These are phyloP conservation scores for Spondyliosoma cantharus DNA, from an alignment of 2,797 vertebrate genomes.

Conservation along the genomic window DNA sequence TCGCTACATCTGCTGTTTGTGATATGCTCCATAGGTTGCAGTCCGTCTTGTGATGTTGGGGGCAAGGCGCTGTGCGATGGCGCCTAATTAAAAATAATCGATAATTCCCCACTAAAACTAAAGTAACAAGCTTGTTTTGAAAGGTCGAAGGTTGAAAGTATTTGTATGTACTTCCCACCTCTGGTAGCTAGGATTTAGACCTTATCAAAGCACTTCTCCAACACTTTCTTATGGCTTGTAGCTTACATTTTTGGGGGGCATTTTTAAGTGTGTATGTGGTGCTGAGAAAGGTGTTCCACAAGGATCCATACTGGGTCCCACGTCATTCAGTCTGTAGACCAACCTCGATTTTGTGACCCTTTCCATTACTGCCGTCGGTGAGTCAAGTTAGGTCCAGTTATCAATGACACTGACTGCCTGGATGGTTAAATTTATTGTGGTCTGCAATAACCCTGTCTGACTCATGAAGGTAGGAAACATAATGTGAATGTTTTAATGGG, in stretches of 20 bases:
- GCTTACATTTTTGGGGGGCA: background rate
- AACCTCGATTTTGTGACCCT: background rate
- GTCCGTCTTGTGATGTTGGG: no score
- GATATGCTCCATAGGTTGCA: no score
- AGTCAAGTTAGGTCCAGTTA: slow-evolving; percentile 10
- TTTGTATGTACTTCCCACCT: no score
- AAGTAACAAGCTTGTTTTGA: no score
- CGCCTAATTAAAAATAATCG: no score
- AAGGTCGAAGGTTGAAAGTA: no score
- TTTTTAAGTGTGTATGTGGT: background rate
- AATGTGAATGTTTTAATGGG: background rate
- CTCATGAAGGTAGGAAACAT: background rate
- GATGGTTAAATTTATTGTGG: background rate
- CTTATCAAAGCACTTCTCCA: background rate
- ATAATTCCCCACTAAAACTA: no score
- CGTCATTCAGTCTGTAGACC: background rate
- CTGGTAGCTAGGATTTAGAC: background rate
- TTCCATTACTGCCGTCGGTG: background rate
- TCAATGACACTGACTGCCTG: background rate
- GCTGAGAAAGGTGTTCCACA: background rate
- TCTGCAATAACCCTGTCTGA: background rate
- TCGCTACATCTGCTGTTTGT: no score
- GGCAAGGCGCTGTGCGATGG: no score
- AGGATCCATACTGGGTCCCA: background rate
- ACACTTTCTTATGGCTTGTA: background rate